These are phyloP conservation scores for Drosophila suzukii DNA, from an alignment of 1,140 invertebrate genomes.

Conservation along the genomic window DNA sequence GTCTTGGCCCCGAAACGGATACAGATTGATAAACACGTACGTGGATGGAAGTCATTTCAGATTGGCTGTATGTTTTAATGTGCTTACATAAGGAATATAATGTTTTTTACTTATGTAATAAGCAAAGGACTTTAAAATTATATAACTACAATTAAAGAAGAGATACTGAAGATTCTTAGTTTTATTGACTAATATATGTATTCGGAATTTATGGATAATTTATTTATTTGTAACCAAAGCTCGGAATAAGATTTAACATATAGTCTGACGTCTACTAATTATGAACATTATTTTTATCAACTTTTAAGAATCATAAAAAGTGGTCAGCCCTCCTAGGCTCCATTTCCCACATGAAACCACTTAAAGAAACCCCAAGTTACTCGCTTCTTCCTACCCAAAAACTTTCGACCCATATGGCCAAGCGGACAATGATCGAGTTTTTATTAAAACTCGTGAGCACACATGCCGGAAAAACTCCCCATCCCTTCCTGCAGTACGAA, in stretches of 20 bases:
- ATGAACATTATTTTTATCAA: no score
- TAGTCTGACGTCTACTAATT: no score
- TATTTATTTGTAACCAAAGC: no score
- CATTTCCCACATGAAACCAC: not conserved
- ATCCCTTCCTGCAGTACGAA: not conserved
- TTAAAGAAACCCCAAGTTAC: not conserved
- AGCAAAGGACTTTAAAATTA: no score
- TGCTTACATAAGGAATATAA: not conserved
- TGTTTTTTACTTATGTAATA: no score
- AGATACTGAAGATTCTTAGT: no score
- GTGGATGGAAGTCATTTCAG: conserved; percentile 14
- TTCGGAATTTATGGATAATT: no score
- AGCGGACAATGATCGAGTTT: conserved; percentile 35
- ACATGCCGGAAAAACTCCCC: conserved; percentile 3
- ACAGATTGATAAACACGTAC: conserved; percentile 49
- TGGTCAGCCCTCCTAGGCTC: not conserved
- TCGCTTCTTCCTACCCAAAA: conserved; percentile 1
- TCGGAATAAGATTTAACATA: no score
- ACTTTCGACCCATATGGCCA: conserved; percentile 21
- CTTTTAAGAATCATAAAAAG: no score
- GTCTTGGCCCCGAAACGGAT: conserved; percentile 21
- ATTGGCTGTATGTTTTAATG: not conserved
- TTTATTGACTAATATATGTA: no score
- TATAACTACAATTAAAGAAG: no score
- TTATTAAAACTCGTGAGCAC: conserved; percentile 42